These are phyloP conservation scores for Tenrec ecaudatus DNA, from an alignment of 2,113 vertebrate genomes.

Conservation along the genomic window DNA sequence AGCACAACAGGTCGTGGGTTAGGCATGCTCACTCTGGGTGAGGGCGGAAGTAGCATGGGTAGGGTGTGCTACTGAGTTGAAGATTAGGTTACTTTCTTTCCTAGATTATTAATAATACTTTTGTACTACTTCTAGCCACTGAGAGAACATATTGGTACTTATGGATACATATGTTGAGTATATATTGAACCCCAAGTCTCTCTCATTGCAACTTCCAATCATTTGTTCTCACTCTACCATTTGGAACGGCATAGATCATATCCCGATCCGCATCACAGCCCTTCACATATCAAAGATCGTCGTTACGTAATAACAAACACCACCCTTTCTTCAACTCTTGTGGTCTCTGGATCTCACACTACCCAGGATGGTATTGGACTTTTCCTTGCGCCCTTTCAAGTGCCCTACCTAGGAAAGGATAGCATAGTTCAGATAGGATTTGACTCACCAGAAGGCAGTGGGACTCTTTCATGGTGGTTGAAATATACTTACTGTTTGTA, in stretches of 20 bases:
- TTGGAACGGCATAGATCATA: neutral
- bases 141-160: neutral
- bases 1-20: constrained; percentile 21
- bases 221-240: neutral
- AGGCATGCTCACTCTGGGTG: neutral
- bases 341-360: neutral
- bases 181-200: neutral
- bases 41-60: neutral
- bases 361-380: constrained; percentile 1
- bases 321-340: constrained; percentile 15
- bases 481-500: neutral
- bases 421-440: constrained; percentile 14
- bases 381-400: constrained; percentile 17
- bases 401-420: neutral
- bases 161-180: neutral
- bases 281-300: constrained; percentile 40
- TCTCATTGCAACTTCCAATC: neutral
- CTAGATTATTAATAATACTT: neutral
- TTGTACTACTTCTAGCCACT: neutral
- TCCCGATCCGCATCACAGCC: neutral
- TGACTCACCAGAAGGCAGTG: neutral
- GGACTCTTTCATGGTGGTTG: constrained; percentile 6
- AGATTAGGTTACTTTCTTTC: constrained; percentile 20
- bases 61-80: neutral
- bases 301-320: neutral